phyloP scores from a whole-genome alignment of 1,140 invertebrate species.

The Drosophila ficusphila region DNA sequence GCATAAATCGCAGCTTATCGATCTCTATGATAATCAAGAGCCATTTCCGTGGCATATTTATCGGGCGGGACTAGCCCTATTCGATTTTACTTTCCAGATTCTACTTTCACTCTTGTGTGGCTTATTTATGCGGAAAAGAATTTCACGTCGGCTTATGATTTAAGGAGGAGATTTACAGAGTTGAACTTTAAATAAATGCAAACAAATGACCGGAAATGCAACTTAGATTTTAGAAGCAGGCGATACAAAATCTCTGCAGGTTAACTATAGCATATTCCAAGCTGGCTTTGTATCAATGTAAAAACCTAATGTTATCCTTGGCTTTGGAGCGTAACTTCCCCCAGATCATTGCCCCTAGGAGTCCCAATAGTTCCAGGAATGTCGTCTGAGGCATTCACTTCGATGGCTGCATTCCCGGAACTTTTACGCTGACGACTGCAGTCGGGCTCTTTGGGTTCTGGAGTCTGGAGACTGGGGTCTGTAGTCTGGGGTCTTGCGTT shows the following conservation, averaged over 20 bases:
- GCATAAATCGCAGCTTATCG: constrained; percentile 73
- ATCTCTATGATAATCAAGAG: constrained; percentile 67
- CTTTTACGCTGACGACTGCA: constrained; percentile 42
- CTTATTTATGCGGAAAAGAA: constrained; percentile 8
- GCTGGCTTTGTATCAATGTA: background rate
- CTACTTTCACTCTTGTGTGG: constrained; percentile 40
- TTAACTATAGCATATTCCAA: too few relatives aligned
- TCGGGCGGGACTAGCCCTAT: constrained; percentile 10
- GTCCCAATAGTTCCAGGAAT: constrained; percentile 60
- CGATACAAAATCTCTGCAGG: too few relatives aligned
- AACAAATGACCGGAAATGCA: constrained; percentile 3
- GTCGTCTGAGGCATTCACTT: constrained; percentile 56
- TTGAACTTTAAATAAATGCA: background rate
- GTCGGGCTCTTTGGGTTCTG: background rate
- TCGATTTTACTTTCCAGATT: constrained; percentile 39
- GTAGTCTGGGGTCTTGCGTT: background rate
- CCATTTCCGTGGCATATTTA: constrained; percentile 36
- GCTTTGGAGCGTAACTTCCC: constrained; percentile 9
- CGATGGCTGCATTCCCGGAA: constrained; percentile 60
- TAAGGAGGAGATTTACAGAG: background rate
- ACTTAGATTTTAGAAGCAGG: background rate
- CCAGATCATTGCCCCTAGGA: constrained; percentile 26
- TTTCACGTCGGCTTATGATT: constrained; percentile 1
- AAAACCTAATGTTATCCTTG: constrained; percentile 22
- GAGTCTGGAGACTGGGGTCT: background rate